Conservation (phyloP, 2,888 invertebrate genomes). For the Ochropleura plecta region DNA sequence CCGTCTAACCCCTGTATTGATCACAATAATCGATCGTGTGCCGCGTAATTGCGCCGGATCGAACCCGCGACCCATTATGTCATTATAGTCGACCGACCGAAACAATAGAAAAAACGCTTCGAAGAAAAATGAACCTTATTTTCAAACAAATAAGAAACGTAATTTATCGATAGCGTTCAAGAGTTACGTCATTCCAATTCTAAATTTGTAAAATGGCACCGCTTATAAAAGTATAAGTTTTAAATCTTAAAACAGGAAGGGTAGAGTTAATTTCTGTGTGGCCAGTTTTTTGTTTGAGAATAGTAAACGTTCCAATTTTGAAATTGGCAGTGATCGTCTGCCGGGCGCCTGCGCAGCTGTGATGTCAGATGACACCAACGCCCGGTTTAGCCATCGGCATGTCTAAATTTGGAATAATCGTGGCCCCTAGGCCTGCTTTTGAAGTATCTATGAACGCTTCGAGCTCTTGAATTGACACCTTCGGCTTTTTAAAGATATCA, state of each 20-base stretch:
- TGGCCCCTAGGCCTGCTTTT: background rate
- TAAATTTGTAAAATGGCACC: conserved; percentile 61
- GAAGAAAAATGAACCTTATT: conserved; percentile 60
- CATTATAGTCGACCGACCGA: conserved; percentile 89
- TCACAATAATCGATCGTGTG: conserved; percentile 91
- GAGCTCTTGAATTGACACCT: background rate
- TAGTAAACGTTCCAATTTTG: conserved; percentile 78
- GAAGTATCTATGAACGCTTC: background rate
- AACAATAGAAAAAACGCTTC: conserved; percentile 77
- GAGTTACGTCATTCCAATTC: conserved; percentile 65
- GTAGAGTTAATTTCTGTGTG: conserved; percentile 70
- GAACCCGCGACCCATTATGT: conserved; percentile 89
- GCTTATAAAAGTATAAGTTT: conserved; percentile 61
- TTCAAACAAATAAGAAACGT: conserved; percentile 30
- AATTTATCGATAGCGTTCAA: conserved; percentile 24
- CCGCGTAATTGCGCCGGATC: conserved; percentile 89
- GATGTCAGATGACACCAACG: conserved; percentile 73
- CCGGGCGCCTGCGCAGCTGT: conserved; percentile 83
- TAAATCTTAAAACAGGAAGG: conserved; percentile 65
- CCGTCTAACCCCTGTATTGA: conserved; percentile 90
- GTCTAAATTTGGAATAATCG: conserved; percentile 10
- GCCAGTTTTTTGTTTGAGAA: conserved; percentile 65
- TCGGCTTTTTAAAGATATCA: background rate
- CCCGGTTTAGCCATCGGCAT: conserved; percentile 50
- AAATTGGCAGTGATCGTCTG: conserved; percentile 81